These are phyloP conservation scores for Eristalinus aeneus DNA, from an alignment of 2,888 invertebrate genomes.

Conservation along the genomic window DNA sequence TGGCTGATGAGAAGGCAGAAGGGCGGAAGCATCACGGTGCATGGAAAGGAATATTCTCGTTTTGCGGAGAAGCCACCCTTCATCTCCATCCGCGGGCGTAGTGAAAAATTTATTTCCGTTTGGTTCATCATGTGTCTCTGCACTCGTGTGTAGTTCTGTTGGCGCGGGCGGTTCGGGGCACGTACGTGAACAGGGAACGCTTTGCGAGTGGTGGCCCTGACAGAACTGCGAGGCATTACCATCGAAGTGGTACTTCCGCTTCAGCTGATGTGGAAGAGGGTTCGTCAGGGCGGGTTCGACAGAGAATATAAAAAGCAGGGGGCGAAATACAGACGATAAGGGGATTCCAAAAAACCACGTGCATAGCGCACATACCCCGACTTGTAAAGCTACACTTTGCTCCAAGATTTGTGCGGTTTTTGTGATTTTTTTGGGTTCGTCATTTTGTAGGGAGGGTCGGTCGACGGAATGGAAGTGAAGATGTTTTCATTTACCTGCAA, in stretches of 20 bases:
- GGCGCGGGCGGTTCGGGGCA: not conserved
- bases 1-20: constrained; percentile 51
- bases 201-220: constrained; percentile 12
- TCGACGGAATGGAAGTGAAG: not conserved
- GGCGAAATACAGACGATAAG: not conserved
- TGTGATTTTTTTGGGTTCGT: constrained; percentile 32
- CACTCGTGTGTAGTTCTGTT: constrained; percentile 5
- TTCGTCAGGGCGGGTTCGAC: constrained; percentile 54
- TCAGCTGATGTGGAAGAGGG: constrained; percentile 69
- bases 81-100: constrained; percentile 30
- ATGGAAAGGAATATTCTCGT: constrained; percentile 39
- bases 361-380: constrained; percentile 2
- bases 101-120: constrained; percentile 69
- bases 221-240: constrained; percentile 59
- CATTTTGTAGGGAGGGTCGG: not conserved
- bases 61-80: constrained; percentile 9
- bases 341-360: constrained; percentile 38
- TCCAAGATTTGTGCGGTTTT: constrained; percentile 59
- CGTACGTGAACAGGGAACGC: constrained; percentile 53
- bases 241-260: constrained; percentile 69
- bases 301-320: constrained; percentile 5
- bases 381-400: constrained; percentile 32
- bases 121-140: constrained; percentile 69
- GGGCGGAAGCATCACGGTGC: constrained; percentile 18
- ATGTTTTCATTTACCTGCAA: not conserved